These are phyloP conservation scores for Atta colombica DNA, from an alignment of 1,140 invertebrate species.

Conservation along the genomic window DNA sequence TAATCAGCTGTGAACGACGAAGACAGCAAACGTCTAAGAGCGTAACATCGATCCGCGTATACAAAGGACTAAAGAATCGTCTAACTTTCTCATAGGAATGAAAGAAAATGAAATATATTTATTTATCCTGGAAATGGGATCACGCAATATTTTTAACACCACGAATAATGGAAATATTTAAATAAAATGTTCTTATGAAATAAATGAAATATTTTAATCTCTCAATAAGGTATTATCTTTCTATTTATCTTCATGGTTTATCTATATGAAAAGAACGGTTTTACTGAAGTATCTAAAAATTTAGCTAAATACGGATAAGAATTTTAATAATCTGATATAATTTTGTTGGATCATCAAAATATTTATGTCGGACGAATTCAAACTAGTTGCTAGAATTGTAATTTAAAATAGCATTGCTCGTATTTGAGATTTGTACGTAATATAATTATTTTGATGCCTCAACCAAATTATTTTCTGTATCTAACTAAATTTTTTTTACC, in stretches of 20 bases:
- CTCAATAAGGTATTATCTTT: background rate
- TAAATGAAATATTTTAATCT: background rate
- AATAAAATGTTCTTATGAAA: background rate
- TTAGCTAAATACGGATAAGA: no score
- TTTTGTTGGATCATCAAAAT: no score
- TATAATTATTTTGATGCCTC: no score
- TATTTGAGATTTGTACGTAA: no score
- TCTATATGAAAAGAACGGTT: no score
- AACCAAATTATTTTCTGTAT: no score
- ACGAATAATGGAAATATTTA: background rate
- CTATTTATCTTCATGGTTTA: background rate
- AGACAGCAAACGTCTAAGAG: conserved; percentile 49
- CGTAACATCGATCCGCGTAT: conserved; percentile 5
- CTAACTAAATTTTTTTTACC: no score
- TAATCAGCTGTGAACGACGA: conserved; percentile 11
- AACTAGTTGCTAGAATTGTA: no score
- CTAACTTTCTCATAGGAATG: background rate
- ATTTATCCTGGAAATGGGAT: background rate
- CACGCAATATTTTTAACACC: background rate
- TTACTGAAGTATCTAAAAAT: no score
- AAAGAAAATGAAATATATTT: background rate
- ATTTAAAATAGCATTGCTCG: no score
- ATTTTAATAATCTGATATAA: no score
- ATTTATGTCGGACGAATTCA: no score
- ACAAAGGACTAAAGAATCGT: conserved; percentile 26